Percentiles rank a stretch among this genome's conserved stretches.
Conservation (phyloP, 2,113 vertebrate species). For the Chloropsis hardwickii region DNA sequence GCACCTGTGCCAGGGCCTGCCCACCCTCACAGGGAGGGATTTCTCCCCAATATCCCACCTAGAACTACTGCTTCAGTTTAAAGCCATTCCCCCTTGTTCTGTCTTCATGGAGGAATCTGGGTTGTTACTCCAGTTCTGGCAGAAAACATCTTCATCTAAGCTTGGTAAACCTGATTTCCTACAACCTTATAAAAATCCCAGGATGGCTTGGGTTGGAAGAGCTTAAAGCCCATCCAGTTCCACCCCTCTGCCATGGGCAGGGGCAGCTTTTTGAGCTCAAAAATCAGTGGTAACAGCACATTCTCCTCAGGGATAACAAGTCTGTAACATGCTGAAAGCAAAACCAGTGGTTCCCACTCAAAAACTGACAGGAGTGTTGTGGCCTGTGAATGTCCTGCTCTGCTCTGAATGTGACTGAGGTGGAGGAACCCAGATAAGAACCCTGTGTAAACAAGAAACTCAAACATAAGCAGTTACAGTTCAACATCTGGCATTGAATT, state of each 20-base stretch:
- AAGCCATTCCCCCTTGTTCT: background rate
- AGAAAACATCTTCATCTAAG: background rate
- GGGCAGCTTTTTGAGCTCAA: background rate
- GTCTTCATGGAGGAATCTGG: background rate
- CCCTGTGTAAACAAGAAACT: background rate
- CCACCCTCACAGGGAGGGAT: background rate
- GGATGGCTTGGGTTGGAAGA: background rate
- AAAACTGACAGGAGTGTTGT: background rate
- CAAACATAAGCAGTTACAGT: background rate
- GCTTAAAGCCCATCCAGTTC: background rate
- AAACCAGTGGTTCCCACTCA: background rate
- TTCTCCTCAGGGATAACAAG: background rate
- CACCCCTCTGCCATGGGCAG: background rate
- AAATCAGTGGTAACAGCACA: rapidly evolving
- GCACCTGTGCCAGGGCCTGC: background rate
- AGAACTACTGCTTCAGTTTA: background rate
- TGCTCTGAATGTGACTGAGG: background rate
- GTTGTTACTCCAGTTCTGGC: background rate
- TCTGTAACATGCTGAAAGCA: background rate
- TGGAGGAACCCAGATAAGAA: background rate
- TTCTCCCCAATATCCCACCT: background rate
- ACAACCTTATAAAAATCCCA: background rate
- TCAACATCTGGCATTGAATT: rapidly evolving
- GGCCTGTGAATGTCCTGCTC: background rate
- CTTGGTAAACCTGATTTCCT: background rate